These are phyloP conservation scores for Limnephilus lunatus DNA, from an alignment of 2,888 invertebrate genomes.

Conservation along the genomic window DNA sequence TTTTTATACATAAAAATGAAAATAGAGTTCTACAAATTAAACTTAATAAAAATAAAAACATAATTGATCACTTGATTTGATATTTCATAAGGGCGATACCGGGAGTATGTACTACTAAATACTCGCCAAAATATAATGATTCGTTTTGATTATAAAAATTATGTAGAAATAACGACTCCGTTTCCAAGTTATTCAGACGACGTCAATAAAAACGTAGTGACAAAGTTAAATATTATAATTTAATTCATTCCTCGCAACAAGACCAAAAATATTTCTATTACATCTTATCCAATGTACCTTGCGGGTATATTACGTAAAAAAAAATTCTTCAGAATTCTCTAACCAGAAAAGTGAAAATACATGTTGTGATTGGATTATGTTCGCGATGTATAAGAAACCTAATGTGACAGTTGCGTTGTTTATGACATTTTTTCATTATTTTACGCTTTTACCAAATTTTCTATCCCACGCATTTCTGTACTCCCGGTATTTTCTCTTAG, in stretches of 20 bases:
- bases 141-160: too few relatives aligned
- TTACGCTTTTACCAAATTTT: not conserved
- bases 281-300: not conserved
- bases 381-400: not conserved
- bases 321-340: not conserved
- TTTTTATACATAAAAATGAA: too few relatives aligned
- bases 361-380: not conserved
- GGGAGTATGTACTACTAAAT: too few relatives aligned
- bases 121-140: too few relatives aligned
- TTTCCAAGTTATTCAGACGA: too few relatives aligned
- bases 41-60: too few relatives aligned
- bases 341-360: not conserved
- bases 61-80: too few relatives aligned
- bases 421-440: constrained; percentile 13
- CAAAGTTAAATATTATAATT: not conserved
- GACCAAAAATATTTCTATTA: not conserved
- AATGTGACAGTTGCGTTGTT: constrained; percentile 17
- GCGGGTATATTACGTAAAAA: not conserved
- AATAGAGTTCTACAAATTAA: too few relatives aligned
- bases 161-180: too few relatives aligned
- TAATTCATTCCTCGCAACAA: not conserved
- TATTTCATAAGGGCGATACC: too few relatives aligned
- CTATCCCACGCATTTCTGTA: not conserved
- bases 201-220: not conserved
- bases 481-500: not conserved